Evolutionary conservation across 2,797 vertebrate species (phyloP), one percentile per base, ranked within the genome.

Genomic region (Miopithecus talapoin): DNA sequence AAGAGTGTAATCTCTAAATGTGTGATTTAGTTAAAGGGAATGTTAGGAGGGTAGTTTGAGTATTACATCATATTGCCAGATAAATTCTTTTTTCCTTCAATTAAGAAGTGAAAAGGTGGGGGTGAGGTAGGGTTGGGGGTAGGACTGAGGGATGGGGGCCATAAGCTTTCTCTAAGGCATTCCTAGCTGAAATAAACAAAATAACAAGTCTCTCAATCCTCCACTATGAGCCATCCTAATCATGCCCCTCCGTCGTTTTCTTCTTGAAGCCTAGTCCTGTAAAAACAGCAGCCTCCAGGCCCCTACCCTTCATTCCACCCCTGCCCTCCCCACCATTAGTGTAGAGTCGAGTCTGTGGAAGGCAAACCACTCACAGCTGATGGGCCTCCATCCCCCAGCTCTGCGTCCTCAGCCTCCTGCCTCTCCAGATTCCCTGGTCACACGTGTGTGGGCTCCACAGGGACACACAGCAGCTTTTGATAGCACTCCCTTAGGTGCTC

Each of bases 401-500:
- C n/a, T 28, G 46, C 0, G 10, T 57, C 28, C 64, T 43, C 33
- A 41, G 55, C 16, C 26, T 8, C 81, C 43, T 22, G 46, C n/a
- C 89, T 79, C 39, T 84, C 78, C 57, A 19, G 55, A 13, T 48
- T 39, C 30, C 43, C 41, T 4, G 46, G 55, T 33, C 30, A 75
- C 1, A 3, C 0, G 2, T 8, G 2, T 2, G 7, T 11, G 1
- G 17, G 28, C 26, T 30, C 74, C 22, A 1, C 2, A 9, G n/a
- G 17, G 10, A 39, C 0, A 1, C 4, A 24, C 21, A 12, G 78
- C 28, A 6, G 48, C 26, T 39, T 39, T 41, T 55, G 53, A 41
- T n/a, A 39, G 5, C 30, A 36, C 36, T 41, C 57, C 9, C 21
- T 43, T 5, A 46, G 28, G 50, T 5, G 14, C 7, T 85, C 59